A percentile compares a stretch with the other conserved stretches of the same genome.
Conservation (phyloP, 2,797 vertebrate genomes). For the Knipowitschia caucasica region DNA sequence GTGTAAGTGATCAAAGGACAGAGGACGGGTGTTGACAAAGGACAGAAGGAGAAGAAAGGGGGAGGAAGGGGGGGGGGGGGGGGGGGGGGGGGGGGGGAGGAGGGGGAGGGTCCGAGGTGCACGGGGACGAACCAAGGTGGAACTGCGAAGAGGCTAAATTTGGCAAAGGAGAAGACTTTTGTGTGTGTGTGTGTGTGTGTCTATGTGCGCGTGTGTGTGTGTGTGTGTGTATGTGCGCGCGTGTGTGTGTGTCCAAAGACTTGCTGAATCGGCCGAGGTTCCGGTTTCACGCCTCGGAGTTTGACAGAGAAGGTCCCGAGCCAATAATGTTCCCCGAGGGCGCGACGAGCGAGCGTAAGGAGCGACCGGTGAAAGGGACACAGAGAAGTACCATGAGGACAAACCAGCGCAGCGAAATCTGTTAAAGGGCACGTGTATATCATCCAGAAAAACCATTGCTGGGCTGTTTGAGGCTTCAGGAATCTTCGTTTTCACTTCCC, state of each 20-base stretch:
- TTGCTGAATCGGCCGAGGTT: slow-evolving; percentile 85
- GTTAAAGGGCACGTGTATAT: neutral
- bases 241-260: slow-evolving; percentile 57
- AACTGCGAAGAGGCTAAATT: slow-evolving; percentile 87
- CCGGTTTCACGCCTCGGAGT: slow-evolving; percentile 80
- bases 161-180: slow-evolving; percentile 77
- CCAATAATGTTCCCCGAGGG: slow-evolving; percentile 66
- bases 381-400: slow-evolving; percentile 28
- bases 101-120: too few species aligned
- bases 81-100: slow-evolving; percentile 33
- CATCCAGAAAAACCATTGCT: too few species aligned
- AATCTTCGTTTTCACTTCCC: too few species aligned
- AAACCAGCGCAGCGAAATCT: neutral
- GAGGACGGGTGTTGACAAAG: slow-evolving; percentile 37
- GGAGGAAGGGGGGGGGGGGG: slow-evolving; percentile 24
- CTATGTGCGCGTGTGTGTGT: too few species aligned
- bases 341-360: slow-evolving; percentile 36
- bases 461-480: too few species aligned
- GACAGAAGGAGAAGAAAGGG: slow-evolving; percentile 46
- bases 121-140: slow-evolving; percentile 81
- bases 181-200: slow-evolving; percentile 13
- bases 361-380: slow-evolving; percentile 41
- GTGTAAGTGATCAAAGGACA: slow-evolving; percentile 2
- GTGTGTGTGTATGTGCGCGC: too few species aligned
- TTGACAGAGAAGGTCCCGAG: slow-evolving; percentile 65